Evolutionary conservation across 2,797 vertebrate species (phyloP).

Genomic region (Anisognathus igniventris): DNA sequence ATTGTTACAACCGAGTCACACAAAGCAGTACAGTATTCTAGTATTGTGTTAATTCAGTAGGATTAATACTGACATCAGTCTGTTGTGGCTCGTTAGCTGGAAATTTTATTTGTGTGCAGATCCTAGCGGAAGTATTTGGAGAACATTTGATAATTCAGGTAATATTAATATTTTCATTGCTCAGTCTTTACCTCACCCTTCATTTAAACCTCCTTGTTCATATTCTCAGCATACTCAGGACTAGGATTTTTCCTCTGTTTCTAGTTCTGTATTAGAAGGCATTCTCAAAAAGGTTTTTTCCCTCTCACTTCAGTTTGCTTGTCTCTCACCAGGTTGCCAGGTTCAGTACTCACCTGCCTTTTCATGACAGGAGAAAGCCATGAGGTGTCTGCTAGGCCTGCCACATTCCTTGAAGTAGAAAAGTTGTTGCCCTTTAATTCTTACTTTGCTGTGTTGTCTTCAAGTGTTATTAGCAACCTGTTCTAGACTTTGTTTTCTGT

Average conservation of each 20-base stretch:
- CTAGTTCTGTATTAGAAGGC: not conserved
- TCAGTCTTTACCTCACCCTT: not conserved
- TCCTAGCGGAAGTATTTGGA: not conserved
- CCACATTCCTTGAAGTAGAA: not conserved
- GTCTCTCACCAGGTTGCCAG: not conserved
- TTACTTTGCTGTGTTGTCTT: not conserved
- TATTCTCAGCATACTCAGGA: not conserved
- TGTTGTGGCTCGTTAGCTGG: not conserved
- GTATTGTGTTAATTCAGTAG: not conserved
- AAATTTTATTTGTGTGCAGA: not conserved
- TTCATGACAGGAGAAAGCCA: not conserved
- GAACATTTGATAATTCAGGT: not conserved
- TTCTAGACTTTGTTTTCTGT: not conserved
- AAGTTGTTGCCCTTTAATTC: conserved; percentile 12
- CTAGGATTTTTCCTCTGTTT: not conserved
- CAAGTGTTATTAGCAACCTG: not conserved
- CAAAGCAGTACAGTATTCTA: not conserved
- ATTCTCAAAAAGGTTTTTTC: not conserved
- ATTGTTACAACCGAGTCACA: not conserved
- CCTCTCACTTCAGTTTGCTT: not conserved
- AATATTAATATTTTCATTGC: not conserved
- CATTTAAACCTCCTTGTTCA: not conserved
- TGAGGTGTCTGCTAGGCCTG: not conserved
- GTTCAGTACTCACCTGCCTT: not conserved
- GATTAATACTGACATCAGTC: not conserved